Evolutionary conservation across 2,888 invertebrate species (phyloP).

Genomic region (Protodeltote pygarga): DNA sequence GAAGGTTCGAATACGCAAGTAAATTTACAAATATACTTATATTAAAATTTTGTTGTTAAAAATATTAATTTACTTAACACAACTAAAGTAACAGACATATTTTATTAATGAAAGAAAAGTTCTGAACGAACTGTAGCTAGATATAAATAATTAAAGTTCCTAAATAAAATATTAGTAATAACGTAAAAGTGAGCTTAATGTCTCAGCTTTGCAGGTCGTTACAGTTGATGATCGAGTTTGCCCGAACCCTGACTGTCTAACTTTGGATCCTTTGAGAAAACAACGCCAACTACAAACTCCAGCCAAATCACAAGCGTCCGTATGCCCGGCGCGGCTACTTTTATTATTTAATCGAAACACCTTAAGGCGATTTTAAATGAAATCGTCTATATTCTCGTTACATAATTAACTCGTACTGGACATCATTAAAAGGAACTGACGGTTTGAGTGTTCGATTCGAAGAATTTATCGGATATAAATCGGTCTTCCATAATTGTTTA

Average conservation of each 20-base stretch:
- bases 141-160: neutral
- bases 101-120: too few relatives aligned
- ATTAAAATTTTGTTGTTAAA: too few relatives aligned
- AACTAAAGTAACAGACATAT: too few relatives aligned
- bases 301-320: conserved; percentile 45
- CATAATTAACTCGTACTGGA: conserved; percentile 65
- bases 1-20: neutral
- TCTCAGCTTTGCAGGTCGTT: conserved; percentile 67
- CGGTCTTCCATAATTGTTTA: conserved; percentile 74
- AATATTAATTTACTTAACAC: too few relatives aligned
- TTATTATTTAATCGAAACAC: conserved; percentile 65
- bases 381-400: conserved; percentile 67
- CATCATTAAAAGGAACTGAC: conserved; percentile 63
- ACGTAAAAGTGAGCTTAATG: conserved; percentile 64
- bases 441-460: conserved; percentile 57
- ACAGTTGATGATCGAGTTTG: conserved; percentile 73
- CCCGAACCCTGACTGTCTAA: conserved; percentile 59
- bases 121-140: neutral
- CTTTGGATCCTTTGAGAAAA: conserved; percentile 71
- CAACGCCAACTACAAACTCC: conserved; percentile 63
- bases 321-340: conserved; percentile 32
- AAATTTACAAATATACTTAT: neutral
- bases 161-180: conserved; percentile 57
- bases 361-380: conserved; percentile 70
- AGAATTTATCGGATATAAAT: conserved; percentile 76